Conservation (phyloP, 2,113 vertebrate genomes). For the Paralichthys olivaceus region DNA sequence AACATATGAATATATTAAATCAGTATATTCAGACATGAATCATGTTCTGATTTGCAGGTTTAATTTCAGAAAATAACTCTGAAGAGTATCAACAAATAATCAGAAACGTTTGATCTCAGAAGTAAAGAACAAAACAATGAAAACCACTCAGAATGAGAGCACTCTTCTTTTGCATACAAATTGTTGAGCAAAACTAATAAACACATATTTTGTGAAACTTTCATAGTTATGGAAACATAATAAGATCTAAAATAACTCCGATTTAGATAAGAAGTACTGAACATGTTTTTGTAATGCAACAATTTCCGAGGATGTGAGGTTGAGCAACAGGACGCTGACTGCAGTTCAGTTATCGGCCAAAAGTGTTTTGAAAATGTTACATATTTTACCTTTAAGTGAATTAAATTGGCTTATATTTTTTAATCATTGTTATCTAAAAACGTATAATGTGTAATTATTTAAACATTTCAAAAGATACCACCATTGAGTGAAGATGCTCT, state of each 20-base stretch:
- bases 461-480: background rate
- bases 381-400: background rate
- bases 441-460: background rate
- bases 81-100: no score
- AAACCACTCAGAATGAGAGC: no score
- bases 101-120: no score
- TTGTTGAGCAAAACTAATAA: background rate
- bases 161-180: no score
- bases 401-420: background rate
- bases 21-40: no score
- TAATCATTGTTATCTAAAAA: background rate
- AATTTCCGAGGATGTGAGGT: no score
- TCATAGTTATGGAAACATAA: background rate
- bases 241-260: background rate
- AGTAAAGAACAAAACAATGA: no score
- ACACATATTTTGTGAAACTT: background rate
- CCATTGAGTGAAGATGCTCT: background rate
- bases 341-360: background rate
- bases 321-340: background rate
- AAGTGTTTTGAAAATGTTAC: background rate
- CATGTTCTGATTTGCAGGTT: no score
- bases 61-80: no score
- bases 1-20: no score
- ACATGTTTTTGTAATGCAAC: no score
- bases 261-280: background rate